Evolutionary conservation across 2,113 vertebrate genomes (phyloP).

Genomic region (Enhydra lutris): DNA sequence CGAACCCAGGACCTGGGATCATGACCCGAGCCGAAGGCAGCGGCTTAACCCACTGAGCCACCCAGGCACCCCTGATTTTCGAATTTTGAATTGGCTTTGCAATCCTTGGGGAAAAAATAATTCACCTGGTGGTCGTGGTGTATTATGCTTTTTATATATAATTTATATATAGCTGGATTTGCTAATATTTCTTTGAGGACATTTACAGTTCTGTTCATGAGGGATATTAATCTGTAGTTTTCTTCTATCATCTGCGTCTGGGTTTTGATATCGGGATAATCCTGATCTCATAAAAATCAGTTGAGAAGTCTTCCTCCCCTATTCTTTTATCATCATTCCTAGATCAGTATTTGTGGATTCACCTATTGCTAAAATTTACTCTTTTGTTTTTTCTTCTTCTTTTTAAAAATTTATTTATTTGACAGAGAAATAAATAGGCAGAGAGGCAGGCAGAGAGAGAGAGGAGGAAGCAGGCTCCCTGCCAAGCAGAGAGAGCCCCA

Average conservation of each 20-base stretch:
- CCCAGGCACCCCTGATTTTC: not conserved
- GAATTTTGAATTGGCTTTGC: not conserved
- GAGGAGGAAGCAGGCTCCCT: too few species aligned
- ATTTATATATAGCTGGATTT: not conserved
- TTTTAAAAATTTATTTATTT: too few species aligned
- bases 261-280: not conserved
- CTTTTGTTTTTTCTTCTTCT: too few species aligned
- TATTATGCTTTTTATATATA: constrained; percentile 12
- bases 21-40: too few species aligned
- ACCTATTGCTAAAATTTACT: not conserved
- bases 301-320: not conserved
- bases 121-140: not conserved
- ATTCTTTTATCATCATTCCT: not conserved
- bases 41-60: too few species aligned
- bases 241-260: not conserved
- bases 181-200: not conserved
- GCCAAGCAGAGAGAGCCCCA: too few species aligned
- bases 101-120: not conserved
- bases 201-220: not conserved
- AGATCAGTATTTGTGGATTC: not conserved
- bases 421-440: too few species aligned
- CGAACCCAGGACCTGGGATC: too few species aligned
- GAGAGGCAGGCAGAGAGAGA: too few species aligned
- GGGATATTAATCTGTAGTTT: not conserved
- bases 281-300: not conserved